Evolutionary conservation across 2,888 invertebrate genomes (phyloP), one percentile per base, ranked within the genome.

Genomic region (Boloria euphrosyne): DNA sequence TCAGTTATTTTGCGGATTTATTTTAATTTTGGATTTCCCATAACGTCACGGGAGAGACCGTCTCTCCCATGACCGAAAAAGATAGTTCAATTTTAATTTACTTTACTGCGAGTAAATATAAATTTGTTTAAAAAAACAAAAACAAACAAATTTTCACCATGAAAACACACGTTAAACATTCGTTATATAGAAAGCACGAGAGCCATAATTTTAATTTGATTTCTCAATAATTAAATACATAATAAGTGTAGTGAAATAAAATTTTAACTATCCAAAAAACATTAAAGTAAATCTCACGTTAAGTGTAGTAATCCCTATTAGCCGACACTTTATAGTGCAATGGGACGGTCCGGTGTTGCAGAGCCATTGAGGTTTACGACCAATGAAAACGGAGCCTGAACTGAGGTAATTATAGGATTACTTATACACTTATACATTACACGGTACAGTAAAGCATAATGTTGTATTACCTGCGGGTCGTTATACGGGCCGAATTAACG

Each of bases 231-330:
- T 66, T 58, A 53, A 62, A 67, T 61, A 62, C 64, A 58, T 65
- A 59, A 62, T 69, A 69, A 69, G 69, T 72, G 58, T 54, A 61
- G 61, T 57, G 67, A 66, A 72, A 71, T 72, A 68, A 70, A 71
- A 70, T 71, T 72, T 71, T 66, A 68, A 71, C 67, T 60, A 71
- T 68, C 68, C 65, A 60, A 71, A 71, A 73, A 70, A 71, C 72
- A 72, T 74, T 71, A 74, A 73, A 72, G 67, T 71, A 70, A 72
- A 73, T 75, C 71, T 70, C 70, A 66, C 68, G 68, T 67, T 71
- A 81, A 81, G 82, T 84, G 84, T 83, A 84, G 85, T 88, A 87
- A 89, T 88, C 87, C 86, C 87, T 87, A 89, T 89, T 89, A 89
- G 68, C 85, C 82, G 75, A 80, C 84, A 84, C 82, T 89, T 87